Base-by-base conservation (phyloP, 1,140 invertebrate species). In the Eriosoma lanigerum region DNA sequence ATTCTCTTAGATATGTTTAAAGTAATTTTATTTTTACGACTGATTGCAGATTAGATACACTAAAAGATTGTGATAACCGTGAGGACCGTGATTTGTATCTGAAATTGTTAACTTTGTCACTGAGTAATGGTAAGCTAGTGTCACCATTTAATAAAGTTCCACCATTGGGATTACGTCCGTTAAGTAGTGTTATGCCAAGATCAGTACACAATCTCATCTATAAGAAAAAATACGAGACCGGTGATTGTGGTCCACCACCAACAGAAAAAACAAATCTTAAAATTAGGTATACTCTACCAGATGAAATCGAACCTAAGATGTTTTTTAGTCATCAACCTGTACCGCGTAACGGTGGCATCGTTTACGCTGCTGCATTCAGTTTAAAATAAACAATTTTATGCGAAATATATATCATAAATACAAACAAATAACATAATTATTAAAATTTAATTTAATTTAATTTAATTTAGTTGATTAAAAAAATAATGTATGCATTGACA, bases 71-170 rank as follows among this genome's bases (percentile, higher is more conserved):
- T 15, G 54, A 76, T 4, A 32, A 76, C 10, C 73, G 52, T 5
- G 73, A 76, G 9, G 73, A 76, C 38, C 54, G 73, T 12, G 73
- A 54, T 19, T 24, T 58, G 10, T 76, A 76, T 19, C 15, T 76
- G n/a, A 76, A 38, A 26, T 76, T 76, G 44, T 76, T 76, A n/a
- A 76, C n/a, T 4, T 9, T 76, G 21, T 58, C 29, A 9, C n/a
- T 76, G n/a, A 76, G 38, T 5, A 76, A 46, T 13, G 54, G 54
- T 3, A 76, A 60, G 19, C 15, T 76, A 6, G 73, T 76, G 6
- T 13, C 73, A 1, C 73, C 54, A 4, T 76, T 60, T 6, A 75
- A 29, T 1, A 75, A 75, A n/a, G 3, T 24, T 9, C 72, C 72
- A 1, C 72, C 52, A 8, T 17, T 54, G 13, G 52, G 52, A 6